Percentiles rank a stretch among this genome's conserved stretches.
These are phyloP conservation scores for Trichonephila clavata DNA, from an alignment of 1,140 invertebrate genomes.

Conservation along the genomic window DNA sequence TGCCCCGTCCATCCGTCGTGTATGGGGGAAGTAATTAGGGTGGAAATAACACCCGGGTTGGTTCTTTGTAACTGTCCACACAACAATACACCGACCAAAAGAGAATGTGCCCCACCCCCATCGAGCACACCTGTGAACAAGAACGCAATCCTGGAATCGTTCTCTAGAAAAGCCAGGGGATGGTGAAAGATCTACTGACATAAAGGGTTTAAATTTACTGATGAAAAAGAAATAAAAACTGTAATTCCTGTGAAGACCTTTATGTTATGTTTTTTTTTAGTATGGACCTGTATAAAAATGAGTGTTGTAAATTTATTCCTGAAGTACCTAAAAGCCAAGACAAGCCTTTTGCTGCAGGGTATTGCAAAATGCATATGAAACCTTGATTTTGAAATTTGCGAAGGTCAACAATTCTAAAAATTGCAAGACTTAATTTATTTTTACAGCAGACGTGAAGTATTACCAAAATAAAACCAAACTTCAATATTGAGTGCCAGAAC, in stretches of 20 bases:
- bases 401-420: too few species aligned
- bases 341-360: too few species aligned
- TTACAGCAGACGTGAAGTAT: too few species aligned
- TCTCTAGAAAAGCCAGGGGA: neutral
- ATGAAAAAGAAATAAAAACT: neutral
- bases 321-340: too few species aligned
- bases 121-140: constrained; percentile 25
- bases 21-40: neutral
- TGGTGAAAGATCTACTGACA: neutral
- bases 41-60: constrained; percentile 4
- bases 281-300: too few species aligned
- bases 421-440: too few species aligned
- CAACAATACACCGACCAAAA: neutral
- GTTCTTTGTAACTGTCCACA: constrained; percentile 37
- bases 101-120: constrained; percentile 21
- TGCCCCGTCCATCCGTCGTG: neutral
- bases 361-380: neutral
- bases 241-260: neutral
- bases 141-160: neutral
- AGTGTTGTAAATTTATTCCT: too few species aligned
- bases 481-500: too few species aligned
- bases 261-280: too few species aligned
- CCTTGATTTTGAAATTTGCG: too few species aligned
- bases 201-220: neutral
- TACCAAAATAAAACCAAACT: too few species aligned